phyloP scores from a whole-genome alignment of 2,797 vertebrate genomes.

The Anabas testudineus region DNA sequence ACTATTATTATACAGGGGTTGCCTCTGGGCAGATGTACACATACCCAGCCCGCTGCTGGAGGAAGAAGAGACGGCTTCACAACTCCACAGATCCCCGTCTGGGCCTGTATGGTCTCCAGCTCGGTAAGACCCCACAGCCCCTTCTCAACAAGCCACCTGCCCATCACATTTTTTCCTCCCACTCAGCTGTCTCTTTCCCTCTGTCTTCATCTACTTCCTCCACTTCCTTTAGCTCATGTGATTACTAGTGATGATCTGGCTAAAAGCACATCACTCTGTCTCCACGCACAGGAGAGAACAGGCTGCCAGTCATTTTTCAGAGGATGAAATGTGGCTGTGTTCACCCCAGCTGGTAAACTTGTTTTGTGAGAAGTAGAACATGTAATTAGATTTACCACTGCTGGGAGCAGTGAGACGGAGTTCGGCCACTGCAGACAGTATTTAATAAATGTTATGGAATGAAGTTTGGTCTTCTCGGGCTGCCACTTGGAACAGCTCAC shows the following conservation, averaged over 20 bases:
- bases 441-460: slow-evolving; percentile 81
- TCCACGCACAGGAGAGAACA: slow-evolving; percentile 36
- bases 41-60: slow-evolving; percentile 97
- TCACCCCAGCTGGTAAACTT: slow-evolving; percentile 72
- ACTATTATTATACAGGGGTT: slow-evolving; percentile 79
- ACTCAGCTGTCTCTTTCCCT: neutral
- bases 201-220: slow-evolving; percentile 11
- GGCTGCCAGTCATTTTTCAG: slow-evolving; percentile 68
- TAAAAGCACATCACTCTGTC: slow-evolving; percentile 63
- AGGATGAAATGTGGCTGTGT: slow-evolving; percentile 71
- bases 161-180: slow-evolving; percentile 3
- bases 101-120: slow-evolving; percentile 93
- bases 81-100: slow-evolving; percentile 92
- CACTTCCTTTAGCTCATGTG: slow-evolving; percentile 58
- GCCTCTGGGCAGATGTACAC: slow-evolving; percentile 95
- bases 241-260: slow-evolving; percentile 67
- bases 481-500: slow-evolving; percentile 67
- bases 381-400: slow-evolving; percentile 80
- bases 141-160: slow-evolving; percentile 30
- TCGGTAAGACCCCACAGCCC: slow-evolving; percentile 83
- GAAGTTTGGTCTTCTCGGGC: slow-evolving; percentile 66
- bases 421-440: slow-evolving; percentile 68
- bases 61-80: slow-evolving; percentile 95
- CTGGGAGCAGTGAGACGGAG: slow-evolving; percentile 71
- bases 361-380: slow-evolving; percentile 79